A percentile compares a stretch with the other conserved stretches of the same genome.
Evolutionary conservation across 1,140 invertebrate genomes (phyloP).

Genomic region (Nomia melanderi): DNA sequence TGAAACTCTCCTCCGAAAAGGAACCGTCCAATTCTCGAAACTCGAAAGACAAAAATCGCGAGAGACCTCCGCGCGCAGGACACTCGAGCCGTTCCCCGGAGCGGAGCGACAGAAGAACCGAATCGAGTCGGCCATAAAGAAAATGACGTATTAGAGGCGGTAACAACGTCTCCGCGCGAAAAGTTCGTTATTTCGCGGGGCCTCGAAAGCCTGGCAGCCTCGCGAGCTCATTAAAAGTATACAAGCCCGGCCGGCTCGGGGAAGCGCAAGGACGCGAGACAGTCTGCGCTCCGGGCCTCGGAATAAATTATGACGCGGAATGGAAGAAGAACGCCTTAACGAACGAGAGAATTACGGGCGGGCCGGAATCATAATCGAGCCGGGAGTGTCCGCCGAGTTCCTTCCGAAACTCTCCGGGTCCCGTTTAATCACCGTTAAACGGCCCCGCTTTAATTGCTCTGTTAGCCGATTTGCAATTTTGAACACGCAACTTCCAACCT

Average conservation of each 20-base stretch:
- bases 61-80: too few species aligned
- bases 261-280: constrained; percentile 6
- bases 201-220: not conserved
- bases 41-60: too few species aligned
- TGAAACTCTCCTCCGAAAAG: too few species aligned
- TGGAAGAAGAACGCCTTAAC: not conserved
- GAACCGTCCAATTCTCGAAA: too few species aligned
- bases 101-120: not conserved
- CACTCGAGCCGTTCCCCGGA: not conserved
- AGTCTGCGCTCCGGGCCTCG: not conserved
- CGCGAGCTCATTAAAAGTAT: constrained; percentile 25
- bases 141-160: not conserved
- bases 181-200: constrained; percentile 11
- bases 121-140: not conserved
- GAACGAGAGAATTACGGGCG: not conserved
- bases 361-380: not conserved
- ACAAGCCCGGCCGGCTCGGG: not conserved
- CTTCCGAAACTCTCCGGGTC: not conserved
- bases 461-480: not conserved
- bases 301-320: constrained; percentile 1
- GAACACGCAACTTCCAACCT: not conserved
- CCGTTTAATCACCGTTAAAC: not conserved
- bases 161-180: not conserved
- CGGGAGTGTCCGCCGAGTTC: not conserved
- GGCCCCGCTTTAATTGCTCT: constrained; percentile 10